Conservation (phyloP, 2,113 vertebrate species). For the Ochotona curzoniae region DNA sequence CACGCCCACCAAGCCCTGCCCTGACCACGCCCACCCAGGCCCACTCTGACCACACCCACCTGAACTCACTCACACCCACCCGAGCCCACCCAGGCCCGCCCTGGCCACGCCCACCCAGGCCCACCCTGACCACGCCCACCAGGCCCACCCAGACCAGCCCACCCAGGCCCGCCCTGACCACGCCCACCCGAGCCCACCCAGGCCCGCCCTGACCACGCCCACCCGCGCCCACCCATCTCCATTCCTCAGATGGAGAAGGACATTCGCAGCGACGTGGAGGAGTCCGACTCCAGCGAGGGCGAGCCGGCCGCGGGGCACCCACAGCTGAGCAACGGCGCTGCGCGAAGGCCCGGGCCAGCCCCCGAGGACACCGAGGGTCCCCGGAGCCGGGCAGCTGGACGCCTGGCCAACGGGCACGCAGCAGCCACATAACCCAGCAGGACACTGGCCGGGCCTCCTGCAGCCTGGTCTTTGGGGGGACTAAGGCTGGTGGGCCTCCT, state of each 20-base stretch:
- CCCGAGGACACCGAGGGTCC: constrained; percentile 80
- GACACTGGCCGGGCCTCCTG: neutral
- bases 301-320: constrained; percentile 12
- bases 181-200: too few species aligned
- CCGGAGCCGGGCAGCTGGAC: constrained; percentile 64
- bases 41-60: too few species aligned
- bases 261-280: constrained; percentile 94
- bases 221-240: neutral
- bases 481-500: neutral
- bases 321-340: constrained; percentile 79
- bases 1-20: too few species aligned
- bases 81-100: too few species aligned
- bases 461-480: too few species aligned
- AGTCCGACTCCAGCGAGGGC: constrained; percentile 82
- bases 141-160: too few species aligned
- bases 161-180: too few species aligned
- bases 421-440: constrained; percentile 65
- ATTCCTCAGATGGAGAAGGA: constrained; percentile 91
- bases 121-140: neutral
- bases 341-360: constrained; percentile 75
- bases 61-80: too few species aligned
- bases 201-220: too few species aligned
- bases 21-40: too few species aligned
- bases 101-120: too few species aligned
- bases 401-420: constrained; percentile 66